Base-by-base conservation (phyloP, 1,140 invertebrate genomes). In the Drosophila mojavensis region DNA sequence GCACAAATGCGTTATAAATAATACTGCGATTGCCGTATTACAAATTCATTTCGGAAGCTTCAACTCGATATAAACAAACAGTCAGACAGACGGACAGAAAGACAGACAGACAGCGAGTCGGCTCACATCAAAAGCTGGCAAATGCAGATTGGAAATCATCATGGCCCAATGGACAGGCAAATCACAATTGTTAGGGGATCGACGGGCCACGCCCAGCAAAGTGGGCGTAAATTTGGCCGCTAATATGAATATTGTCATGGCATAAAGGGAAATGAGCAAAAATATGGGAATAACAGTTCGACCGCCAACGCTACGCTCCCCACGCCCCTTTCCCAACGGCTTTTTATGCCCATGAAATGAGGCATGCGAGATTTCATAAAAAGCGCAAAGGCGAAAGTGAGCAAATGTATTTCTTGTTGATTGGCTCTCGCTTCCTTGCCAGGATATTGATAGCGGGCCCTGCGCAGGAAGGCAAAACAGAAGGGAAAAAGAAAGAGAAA, bases 1-100 rank as follows among this genome's bases (percentile, higher is more conserved):
- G 85, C 84, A 81, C 80, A 90, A 90, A 89, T 88, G 80, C 80
- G 74, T 89, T 84, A 89, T 89, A 90, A 89, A 89, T 89, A 89
- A 90, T 90, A 84, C 78, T 76, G 56, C 75, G 75, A 78, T 67
- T 74, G 50, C 72, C 55, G 73, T 85, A 88, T 88, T 86, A 81
- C 83, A 88, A 88, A 88, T 88, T 89, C 79, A 83, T 77, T 86
- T 86, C 64, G 60, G 69, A 74, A 69, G 72, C 66, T 60, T 59
- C 76, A 79, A 60, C 67, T 56, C 58, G 45, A 58, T 33, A 75
- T 67, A 75, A 75, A 82, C 83, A 86, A 73, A 66, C 77, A 76
- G 41, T 50, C 50, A n/a, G 58, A 66, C 65, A 36, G 43, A 48
- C 3, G 54, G 55, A 48, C 26, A 24, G 28, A 33, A 9, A 24